Conservation (phyloP, 1,140 invertebrate genomes). For the Telenomus remus region DNA sequence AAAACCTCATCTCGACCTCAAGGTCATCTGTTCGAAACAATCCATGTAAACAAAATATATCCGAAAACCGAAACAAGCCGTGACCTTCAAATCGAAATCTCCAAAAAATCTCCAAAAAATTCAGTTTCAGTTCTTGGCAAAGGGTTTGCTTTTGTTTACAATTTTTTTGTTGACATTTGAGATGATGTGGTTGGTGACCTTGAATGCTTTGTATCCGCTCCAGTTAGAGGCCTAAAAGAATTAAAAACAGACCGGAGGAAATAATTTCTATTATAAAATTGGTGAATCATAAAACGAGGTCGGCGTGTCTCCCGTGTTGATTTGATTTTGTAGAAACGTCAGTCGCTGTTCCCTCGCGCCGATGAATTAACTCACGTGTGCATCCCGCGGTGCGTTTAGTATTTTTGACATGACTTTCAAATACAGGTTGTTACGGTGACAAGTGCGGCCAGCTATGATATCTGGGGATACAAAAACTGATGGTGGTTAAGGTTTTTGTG, state of each 20-base stretch:
- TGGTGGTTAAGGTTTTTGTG: not conserved
- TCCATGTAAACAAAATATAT: too few relatives aligned
- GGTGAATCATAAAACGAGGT: constrained; percentile 71
- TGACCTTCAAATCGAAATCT: too few relatives aligned
- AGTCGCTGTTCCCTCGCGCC: constrained; percentile 71
- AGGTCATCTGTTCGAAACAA: too few relatives aligned
- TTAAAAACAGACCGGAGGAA: constrained; percentile 1
- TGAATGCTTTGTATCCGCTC: too few relatives aligned
- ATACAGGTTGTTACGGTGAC: not conserved
- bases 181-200: too few relatives aligned
- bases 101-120: too few relatives aligned
- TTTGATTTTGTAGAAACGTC: constrained; percentile 64
- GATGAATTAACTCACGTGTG: constrained; percentile 25
- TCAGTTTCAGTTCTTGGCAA: too few relatives aligned
- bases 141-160: too few relatives aligned
- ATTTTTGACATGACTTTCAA: not conserved
- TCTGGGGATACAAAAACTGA: not conserved
- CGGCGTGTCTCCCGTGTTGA: constrained; percentile 58
- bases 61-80: too few relatives aligned
- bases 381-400: constrained; percentile 10
- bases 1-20: not conserved
- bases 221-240: too few relatives aligned
- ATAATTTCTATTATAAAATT: constrained; percentile 72
- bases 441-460: not conserved
- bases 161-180: too few relatives aligned